Conservation (phyloP, 2,113 vertebrate species). For the Channa argus region DNA sequence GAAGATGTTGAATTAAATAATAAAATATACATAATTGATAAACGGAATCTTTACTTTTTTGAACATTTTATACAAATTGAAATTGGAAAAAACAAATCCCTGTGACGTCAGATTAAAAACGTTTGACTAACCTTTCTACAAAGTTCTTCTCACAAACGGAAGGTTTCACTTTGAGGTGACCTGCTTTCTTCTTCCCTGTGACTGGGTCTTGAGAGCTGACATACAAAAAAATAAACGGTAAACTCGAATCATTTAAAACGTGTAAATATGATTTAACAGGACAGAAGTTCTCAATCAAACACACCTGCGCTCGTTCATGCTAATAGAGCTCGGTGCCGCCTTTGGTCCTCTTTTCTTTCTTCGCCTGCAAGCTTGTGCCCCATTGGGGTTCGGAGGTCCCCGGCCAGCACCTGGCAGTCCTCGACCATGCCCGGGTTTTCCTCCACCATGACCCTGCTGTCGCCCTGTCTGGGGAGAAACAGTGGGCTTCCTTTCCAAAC, state of each 20-base stretch:
- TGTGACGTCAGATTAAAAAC: too few relatives aligned
- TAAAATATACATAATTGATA: too few relatives aligned
- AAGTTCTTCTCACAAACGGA: not conserved
- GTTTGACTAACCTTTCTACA: conserved; percentile 43
- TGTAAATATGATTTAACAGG: not conserved
- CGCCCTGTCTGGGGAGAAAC: not conserved
- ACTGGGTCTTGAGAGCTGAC: not conserved
- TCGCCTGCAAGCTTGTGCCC: not conserved
- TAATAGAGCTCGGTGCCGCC: not conserved
- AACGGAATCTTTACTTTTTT: too few relatives aligned
- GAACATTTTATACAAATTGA: too few relatives aligned
- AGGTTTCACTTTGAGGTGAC: fast-evolving
- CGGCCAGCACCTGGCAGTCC: too few relatives aligned
- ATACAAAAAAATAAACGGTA: not conserved
- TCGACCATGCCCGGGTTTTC: too few relatives aligned
- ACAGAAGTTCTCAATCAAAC: not conserved
- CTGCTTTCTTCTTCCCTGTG: too few relatives aligned
- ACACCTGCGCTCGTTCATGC: conserved; percentile 4
- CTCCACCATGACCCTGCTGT: not conserved
- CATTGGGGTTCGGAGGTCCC: too few relatives aligned
- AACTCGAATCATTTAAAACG: not conserved
- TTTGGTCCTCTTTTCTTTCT: fast-evolving
- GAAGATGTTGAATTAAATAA: too few relatives aligned
- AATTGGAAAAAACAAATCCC: too few relatives aligned
- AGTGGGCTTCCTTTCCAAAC: not conserved